Conservation (phyloP, 37 sponge, comb jelly and placozoan species). For the Aphrocallistes beatrix region DNA sequence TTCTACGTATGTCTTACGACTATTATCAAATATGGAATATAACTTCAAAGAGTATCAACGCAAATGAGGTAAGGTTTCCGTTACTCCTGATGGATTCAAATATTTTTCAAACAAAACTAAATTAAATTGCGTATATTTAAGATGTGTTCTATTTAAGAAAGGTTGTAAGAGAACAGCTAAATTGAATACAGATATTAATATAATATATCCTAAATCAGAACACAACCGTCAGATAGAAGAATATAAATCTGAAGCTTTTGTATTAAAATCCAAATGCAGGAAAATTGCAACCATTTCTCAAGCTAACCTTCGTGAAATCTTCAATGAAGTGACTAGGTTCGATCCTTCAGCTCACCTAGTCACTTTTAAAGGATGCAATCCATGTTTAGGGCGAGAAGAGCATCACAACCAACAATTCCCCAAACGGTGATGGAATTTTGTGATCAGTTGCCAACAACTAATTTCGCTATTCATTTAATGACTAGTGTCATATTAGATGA, state of each 20-base stretch:
- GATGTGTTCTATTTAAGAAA: slow-evolving; percentile 11
- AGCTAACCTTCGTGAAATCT: slow-evolving; percentile 1
- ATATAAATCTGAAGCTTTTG: neutral
- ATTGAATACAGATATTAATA: neutral
- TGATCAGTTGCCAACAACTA: slow-evolving; percentile 1
- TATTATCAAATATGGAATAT: slow-evolving; percentile 12
- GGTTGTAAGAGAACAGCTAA: neutral
- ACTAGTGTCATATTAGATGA: neutral
- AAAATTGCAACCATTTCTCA: neutral
- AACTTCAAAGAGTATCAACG: neutral
- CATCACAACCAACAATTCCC: neutral
- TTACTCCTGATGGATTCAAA: slow-evolving; percentile 16
- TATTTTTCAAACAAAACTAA: neutral
- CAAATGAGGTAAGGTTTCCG: neutral
- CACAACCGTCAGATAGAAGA: neutral
- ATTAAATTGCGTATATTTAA: neutral
- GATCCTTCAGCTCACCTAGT: neutral
- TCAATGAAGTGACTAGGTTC: slow-evolving; percentile 6
- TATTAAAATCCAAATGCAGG: slow-evolving; percentile 15
- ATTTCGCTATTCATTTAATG: slow-evolving; percentile 17
- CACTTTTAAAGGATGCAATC: neutral
- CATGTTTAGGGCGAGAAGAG: slow-evolving; percentile 12
- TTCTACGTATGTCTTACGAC: neutral
- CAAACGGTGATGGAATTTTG: neutral
- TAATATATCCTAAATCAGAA: slow-evolving; percentile 15